Evolutionary conservation across 2,888 invertebrate genomes (phyloP).

Genomic region (Drosophila mimica): DNA sequence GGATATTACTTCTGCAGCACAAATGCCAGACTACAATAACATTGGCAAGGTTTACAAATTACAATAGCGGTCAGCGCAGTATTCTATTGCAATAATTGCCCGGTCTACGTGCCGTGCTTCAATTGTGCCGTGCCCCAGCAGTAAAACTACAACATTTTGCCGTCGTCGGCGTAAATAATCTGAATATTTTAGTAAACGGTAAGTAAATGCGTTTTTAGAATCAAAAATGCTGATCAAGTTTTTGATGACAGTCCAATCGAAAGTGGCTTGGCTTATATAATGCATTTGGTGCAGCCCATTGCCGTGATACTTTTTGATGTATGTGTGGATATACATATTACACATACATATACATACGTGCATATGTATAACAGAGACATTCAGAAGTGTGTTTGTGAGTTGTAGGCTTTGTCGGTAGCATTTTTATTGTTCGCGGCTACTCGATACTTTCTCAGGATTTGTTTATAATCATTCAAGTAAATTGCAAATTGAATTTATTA

Average conservation of each 20-base stretch:
- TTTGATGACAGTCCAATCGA: constrained; percentile 11
- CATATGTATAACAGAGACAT: too few relatives aligned
- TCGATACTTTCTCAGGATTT: constrained; percentile 41
- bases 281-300: constrained; percentile 19
- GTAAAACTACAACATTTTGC: constrained; percentile 18
- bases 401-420: constrained; percentile 11
- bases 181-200: constrained; percentile 41
- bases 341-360: not conserved
- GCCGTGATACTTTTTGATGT: constrained; percentile 14
- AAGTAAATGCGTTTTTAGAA: constrained; percentile 29
- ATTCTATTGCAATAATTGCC: not conserved
- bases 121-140: constrained; percentile 4
- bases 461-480: constrained; percentile 66
- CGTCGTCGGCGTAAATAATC: constrained; percentile 34
- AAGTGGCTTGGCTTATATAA: constrained; percentile 50
- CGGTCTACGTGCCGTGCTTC: not conserved
- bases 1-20: constrained; percentile 1
- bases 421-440: constrained; percentile 20
- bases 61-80: not conserved
- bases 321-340: not conserved
- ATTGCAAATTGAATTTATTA: constrained; percentile 6
- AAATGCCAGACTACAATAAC: constrained; percentile 14
- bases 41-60: constrained; percentile 4
- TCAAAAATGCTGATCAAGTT: constrained; percentile 7
- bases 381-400: not conserved